phyloP scores from a whole-genome alignment of 2,888 invertebrate genomes.

The Macropis europaea region DNA sequence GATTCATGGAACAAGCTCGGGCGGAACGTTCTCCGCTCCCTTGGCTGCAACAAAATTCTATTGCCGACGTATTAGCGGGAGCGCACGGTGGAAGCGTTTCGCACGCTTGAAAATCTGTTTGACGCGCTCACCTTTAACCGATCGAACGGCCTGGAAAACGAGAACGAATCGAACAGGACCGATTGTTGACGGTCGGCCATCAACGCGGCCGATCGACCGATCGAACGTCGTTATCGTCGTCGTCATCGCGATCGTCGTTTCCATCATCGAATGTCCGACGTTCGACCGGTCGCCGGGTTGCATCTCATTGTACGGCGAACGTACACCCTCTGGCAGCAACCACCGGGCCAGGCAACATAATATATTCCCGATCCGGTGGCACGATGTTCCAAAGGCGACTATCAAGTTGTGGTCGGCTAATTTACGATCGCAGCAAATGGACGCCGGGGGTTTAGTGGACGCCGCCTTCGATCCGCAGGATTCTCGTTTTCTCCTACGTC shows the following conservation, averaged over 20 bases:
- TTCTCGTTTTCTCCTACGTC: neutral
- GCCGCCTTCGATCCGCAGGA: neutral
- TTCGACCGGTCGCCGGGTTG: neutral
- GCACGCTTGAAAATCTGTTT: too few relatives aligned
- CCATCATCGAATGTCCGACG: neutral
- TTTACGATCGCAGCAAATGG: conserved; percentile 50
- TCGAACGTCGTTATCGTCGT: conserved; percentile 26
- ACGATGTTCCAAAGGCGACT: conserved; percentile 49
- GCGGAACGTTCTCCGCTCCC: too few relatives aligned
- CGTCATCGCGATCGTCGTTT: conserved; percentile 12
- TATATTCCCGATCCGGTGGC: conserved; percentile 47
- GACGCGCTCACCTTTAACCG: conserved; percentile 11
- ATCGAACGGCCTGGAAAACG: conserved; percentile 24
- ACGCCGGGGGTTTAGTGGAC: conserved; percentile 29
- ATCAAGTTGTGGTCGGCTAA: conserved; percentile 51
- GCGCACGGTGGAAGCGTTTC: too few relatives aligned
- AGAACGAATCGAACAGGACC: conserved; percentile 18
- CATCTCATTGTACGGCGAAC: conserved; percentile 9
- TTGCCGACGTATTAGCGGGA: too few relatives aligned
- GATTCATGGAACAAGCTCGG: too few relatives aligned
- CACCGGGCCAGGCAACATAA: conserved; percentile 34
- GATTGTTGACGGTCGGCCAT: conserved; percentile 17
- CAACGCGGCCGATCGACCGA: conserved; percentile 22
- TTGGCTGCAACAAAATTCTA: too few relatives aligned
- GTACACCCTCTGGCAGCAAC: conserved; percentile 24